These are phyloP conservation scores for Crossocerus cetratus DNA, from an alignment of 2,888 invertebrate genomes.

Conservation along the genomic window DNA sequence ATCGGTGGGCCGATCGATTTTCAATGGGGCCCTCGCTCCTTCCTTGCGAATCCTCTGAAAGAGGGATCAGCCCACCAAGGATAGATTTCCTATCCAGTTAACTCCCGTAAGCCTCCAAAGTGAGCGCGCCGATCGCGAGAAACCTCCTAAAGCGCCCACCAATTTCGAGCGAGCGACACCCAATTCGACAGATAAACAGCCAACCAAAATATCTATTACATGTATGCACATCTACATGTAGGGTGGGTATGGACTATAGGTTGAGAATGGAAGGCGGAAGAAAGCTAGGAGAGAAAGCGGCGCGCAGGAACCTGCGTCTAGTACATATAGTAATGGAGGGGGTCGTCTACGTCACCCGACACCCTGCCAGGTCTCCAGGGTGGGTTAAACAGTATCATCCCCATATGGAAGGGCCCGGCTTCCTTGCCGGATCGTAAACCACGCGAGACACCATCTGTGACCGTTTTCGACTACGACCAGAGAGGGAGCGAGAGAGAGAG, in stretches of 20 bases:
- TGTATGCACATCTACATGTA: no score
- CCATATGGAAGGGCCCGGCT: conserved; percentile 59
- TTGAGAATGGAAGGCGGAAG: background rate
- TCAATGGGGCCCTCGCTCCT: background rate
- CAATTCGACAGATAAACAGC: no score
- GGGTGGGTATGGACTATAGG: no score
- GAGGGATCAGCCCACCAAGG: no score
- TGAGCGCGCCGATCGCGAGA: conserved; percentile 18
- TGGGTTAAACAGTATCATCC: conserved; percentile 62
- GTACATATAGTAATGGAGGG: conserved; percentile 1
- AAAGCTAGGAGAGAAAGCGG: background rate
- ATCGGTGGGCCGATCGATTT: conserved; percentile 43
- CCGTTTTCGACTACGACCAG: conserved; percentile 42
- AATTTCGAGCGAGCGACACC: no score
- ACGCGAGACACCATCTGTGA: conserved; percentile 66
- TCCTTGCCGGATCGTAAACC: conserved; percentile 60
- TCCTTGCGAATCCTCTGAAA: no score
- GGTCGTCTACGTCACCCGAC: conserved; percentile 52
- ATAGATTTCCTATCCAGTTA: no score
- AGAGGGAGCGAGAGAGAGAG: no score
- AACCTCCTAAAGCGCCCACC: background rate
- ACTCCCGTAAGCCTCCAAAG: no score
- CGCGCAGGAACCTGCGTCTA: conserved; percentile 34
- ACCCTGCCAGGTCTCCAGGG: conserved; percentile 56
- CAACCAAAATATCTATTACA: no score